Percentiles rank a stretch among this genome's conserved stretches.
Evolutionary conservation across 2,888 invertebrate species (phyloP).

Genomic region (Cerastis rubricosa): DNA sequence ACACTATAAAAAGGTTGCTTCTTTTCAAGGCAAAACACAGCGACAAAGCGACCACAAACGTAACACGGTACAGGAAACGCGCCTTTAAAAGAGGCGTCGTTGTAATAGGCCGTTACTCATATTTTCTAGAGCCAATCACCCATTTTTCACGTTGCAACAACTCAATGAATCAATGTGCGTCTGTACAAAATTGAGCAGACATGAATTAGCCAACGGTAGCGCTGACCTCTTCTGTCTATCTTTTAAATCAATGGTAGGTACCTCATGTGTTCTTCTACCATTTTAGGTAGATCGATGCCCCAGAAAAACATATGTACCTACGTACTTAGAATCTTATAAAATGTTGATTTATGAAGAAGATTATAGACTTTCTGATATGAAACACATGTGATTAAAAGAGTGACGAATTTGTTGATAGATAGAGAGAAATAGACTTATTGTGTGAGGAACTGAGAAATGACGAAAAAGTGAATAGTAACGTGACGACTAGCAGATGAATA

Average conservation of each 20-base stretch:
- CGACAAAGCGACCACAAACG: neutral
- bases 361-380: neutral
- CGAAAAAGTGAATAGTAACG: neutral
- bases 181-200: neutral
- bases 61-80: neutral
- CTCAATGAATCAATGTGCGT: conserved; percentile 12
- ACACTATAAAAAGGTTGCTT: neutral
- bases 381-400: neutral
- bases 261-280: neutral
- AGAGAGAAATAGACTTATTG: neutral
- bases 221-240: conserved; percentile 11
- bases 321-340: neutral
- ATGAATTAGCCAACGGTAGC: neutral
- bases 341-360: neutral
- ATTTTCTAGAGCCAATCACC: neutral
- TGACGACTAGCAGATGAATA: neutral
- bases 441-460: neutral
- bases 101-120: neutral
- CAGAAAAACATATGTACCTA: neutral
- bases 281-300: neutral
- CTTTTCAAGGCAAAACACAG: neutral
- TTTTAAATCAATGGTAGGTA: neutral
- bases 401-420: neutral
- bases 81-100: neutral
- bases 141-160: conserved; percentile 1